Base-by-base conservation (phyloP, 2,888 invertebrate genomes). In the Xestia ashworthii region DNA sequence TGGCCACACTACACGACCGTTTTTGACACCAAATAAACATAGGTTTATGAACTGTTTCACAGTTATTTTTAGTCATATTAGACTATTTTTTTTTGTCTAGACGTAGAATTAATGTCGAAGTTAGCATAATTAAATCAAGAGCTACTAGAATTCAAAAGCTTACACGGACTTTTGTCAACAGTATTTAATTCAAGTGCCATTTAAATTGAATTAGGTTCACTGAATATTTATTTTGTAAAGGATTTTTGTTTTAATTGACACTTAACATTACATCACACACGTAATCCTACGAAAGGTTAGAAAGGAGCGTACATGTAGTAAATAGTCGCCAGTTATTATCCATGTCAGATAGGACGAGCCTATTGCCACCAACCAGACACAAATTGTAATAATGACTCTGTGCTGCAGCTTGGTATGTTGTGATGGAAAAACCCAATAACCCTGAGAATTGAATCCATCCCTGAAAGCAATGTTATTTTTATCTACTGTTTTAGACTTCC, bases 11-110 rank as follows among this genome's bases (percentile, higher is more conserved):
- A n/a, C 32, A 48, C 16, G 16, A 48, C 14, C 22, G 55, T 55
- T 55, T 50, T 12, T n/a, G 55, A 55, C n/a, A 55, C n/a, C 55
- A n/a, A n/a, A 12, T 55, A 55, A 55, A 55, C n/a, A 55, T 12
- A 12, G n/a, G n/a, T n/a, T 38, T 62, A 64, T 41, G 5, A 41
- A 64, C 41, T 41, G 19, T 38, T 67, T 12, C 48, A 41, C 58
- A 67, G 2, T 53, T 64, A 53, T 80, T 80, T 80, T 85, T 62
- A 72, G 73, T 76, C 53, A 76, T 68, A 64, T 82, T 68, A 12
- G n/a, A 62, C 50, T 19, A 0, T 70, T 76, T 74, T 77, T 85
- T 82, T 74, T 70, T 77, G 67, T 85, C 80, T 85, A 72, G 86
- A 86, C 76, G 65, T 0, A 77, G 65, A 78, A 76, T 70, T 22